Percentiles rank a stretch among this genome's conserved stretches.
Conservation (phyloP, 2,113 vertebrate genomes). For the Anas platyrhynchos region DNA sequence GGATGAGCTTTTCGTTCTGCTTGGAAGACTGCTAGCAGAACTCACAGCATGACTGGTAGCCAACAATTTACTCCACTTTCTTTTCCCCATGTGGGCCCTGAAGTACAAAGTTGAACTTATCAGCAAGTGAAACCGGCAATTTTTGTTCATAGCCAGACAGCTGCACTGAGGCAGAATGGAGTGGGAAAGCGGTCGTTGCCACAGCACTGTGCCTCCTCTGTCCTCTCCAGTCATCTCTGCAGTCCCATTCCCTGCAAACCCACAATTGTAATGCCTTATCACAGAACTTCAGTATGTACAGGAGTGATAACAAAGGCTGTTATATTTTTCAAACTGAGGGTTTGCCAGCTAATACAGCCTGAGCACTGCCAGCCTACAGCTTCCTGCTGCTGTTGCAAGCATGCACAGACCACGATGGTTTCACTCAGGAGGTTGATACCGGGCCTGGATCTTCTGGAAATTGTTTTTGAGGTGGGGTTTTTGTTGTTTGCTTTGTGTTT, state of each 20-base stretch:
- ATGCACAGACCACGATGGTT: not conserved
- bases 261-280: not conserved
- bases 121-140: not conserved
- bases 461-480: not conserved
- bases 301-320: not conserved
- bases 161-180: not conserved
- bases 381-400: not conserved
- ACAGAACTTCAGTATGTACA: not conserved
- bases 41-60: not conserved
- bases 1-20: not conserved
- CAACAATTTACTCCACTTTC: not conserved
- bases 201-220: not conserved
- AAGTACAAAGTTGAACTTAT: not conserved
- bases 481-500: not conserved
- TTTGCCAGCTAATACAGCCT: not conserved
- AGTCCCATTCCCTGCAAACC: not conserved
- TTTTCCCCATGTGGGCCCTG: not conserved
- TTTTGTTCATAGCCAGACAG: not conserved
- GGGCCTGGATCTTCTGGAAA: not conserved
- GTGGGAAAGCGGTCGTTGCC: not conserved
- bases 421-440: not conserved
- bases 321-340: not conserved
- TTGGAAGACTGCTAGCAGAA: not conserved
- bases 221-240: not conserved
- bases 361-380: not conserved